phyloP scores from a whole-genome alignment of 2,888 invertebrate genomes.

The Limnephilus marmoratus region DNA sequence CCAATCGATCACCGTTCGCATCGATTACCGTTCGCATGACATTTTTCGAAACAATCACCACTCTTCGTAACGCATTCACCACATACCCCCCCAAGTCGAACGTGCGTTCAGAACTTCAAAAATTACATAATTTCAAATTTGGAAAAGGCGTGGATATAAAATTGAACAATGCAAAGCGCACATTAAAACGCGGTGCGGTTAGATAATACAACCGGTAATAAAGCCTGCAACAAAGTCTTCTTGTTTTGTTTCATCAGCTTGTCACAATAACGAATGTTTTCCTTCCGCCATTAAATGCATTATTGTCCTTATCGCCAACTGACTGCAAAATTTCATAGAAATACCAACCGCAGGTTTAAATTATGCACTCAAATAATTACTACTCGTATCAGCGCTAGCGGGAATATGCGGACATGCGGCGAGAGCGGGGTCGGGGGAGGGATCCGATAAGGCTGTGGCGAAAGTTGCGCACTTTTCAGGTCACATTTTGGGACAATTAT shows the following conservation, averaged over 20 bases:
- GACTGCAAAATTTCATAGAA: constrained; percentile 18
- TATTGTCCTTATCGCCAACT: constrained; percentile 9
- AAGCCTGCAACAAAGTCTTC: background rate
- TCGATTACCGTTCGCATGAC: no score
- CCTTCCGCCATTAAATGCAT: constrained; percentile 7
- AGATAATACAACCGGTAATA: background rate
- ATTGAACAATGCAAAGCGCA: background rate
- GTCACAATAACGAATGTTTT: constrained; percentile 19
- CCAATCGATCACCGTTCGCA: no score
- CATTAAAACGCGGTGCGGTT: background rate
- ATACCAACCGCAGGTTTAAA: constrained; percentile 9
- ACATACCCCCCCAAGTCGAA: no score
- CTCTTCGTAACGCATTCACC: no score
- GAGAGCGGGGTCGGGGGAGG: background rate
- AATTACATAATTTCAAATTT: background rate
- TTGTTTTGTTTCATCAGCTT: background rate
- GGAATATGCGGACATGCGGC: background rate
- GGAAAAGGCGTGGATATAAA: background rate
- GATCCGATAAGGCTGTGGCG: background rate
- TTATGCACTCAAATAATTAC: constrained; percentile 9
- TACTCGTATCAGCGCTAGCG: background rate
- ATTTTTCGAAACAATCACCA: no score
- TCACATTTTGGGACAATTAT: background rate
- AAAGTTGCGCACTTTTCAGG: background rate
- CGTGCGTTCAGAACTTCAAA: no score